Base-by-base conservation (phyloP, 2,888 invertebrate genomes). In the Conistra vaccinii region DNA sequence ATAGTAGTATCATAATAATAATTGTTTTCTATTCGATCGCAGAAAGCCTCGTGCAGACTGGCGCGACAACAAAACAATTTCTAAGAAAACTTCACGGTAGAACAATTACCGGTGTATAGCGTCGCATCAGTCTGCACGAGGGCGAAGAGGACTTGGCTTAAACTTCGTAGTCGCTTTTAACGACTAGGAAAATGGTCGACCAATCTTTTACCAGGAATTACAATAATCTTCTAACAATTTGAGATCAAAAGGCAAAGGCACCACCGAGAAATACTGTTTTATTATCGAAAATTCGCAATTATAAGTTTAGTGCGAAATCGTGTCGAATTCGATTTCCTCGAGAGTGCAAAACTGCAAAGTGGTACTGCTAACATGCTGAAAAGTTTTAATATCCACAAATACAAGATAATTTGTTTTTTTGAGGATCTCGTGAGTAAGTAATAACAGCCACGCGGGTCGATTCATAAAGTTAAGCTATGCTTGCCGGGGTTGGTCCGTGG, bases 161-260 rank as follows among this genome's bases (percentile, higher is more conserved):
- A n/a, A n/a, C n/a, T n/a, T n/a, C n/a, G n/a, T n/a, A n/a, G n/a
- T n/a, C 35, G 51, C 2, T 51, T 2, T n/a, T n/a, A 53, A 53
- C 66, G 29, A 20, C 23, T 10, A 0, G 20, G 32, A 26, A 45
- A 51, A 29, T 0, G 23, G 48, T 23, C 20, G 23, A 69, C n/a
- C 14, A 45, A 69, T 51, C 26, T 51, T 51, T 69, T 12, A 39
- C 29, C n/a, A 39, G 29, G 29, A 70, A 70, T 71, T 12, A 53
- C 29, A 53, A 26, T 53, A 70, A 53, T 53, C 53, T 42, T 51
- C 35, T 17, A 39, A 70, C 51, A 14, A 39, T 39, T 69, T 70
- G 10, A 39, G 70, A 70, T 70, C 70, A 69, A 51, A 69, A 51
- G 45, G 48, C 48, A 48, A 48, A 48, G 45, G 26, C 39, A 39